These are phyloP conservation scores for roundworm (Caenorhabditis elegans) DNA, from an alignment of 1,140 invertebrate genomes.

Conservation along the genomic window DNA sequence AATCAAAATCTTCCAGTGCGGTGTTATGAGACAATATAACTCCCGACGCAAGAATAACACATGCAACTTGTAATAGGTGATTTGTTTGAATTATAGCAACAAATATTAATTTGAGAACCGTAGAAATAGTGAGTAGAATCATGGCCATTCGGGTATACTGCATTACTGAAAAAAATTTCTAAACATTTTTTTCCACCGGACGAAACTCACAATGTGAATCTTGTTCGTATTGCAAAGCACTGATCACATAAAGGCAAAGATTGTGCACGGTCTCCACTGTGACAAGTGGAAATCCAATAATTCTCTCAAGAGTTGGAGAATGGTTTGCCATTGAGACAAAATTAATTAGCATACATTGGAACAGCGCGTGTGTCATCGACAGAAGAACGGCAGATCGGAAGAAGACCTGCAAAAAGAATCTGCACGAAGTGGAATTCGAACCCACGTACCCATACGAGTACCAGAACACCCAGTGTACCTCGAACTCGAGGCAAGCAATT, in stretches of 20 bases:
- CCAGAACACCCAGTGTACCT: too few relatives aligned
- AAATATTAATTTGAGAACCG: neutral
- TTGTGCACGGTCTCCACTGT: constrained; percentile 8
- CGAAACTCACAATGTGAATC: neutral
- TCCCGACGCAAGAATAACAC: neutral
- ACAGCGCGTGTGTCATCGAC: neutral
- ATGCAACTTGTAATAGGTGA: neutral
- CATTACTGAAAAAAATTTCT: neutral
- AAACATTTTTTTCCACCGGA: neutral
- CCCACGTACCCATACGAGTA: too few relatives aligned
- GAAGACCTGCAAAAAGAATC: neutral
- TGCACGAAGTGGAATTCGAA: neutral
- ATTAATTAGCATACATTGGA: constrained; percentile 16
- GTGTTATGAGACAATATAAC: constrained; percentile 5
- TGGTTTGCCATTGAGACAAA: neutral
- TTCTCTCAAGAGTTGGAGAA: neutral
- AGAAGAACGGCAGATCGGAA: constrained; percentile 13
- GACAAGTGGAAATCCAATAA: constrained; percentile 2
- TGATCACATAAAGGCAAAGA: neutral
- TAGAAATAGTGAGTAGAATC: neutral
- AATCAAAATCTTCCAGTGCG: neutral
- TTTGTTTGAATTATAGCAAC: neutral
- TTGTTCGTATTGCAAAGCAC: neutral
- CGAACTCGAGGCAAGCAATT: neutral
- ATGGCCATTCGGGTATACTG: neutral